Base-by-base conservation (phyloP, 2,797 vertebrate genomes). In the Pangasius mekongensis region DNA sequence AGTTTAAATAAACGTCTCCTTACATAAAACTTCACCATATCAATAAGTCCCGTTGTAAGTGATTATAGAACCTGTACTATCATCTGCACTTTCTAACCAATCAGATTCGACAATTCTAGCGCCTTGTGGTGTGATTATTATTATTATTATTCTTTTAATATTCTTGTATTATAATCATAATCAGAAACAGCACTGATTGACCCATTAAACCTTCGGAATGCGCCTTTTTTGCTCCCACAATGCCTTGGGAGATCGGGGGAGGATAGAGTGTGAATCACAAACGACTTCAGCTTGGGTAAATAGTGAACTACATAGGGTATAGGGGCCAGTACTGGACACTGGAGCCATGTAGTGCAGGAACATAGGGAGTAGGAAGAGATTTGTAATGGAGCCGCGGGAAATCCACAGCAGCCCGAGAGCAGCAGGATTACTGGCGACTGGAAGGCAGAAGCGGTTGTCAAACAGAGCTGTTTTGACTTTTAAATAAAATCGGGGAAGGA, bases 151-250 rank as follows among this genome's bases (percentile, higher is more conserved):
- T 39, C 43, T 82, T 3, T 47, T 24, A n/a, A 62, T 54, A 39
- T 33, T 36, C 2, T 7, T 36, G n/a, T 20, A 49, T 78, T n/a
- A n/a, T n/a, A n/a, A n/a, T 78, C 49, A 11, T 36, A 30, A 58
- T 56, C 30, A 62, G 36, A 36, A 54, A 54, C 64, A n/a, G 67
- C 84, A 60, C 86, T 43, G 67, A 74, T 49, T 74, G 67, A 33
- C 69, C 39, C 39, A 52, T 62, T 83, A 87, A 83, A 83, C 78
- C 43, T 56, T 52, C 27, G 80, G 86, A 83, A 87, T 83, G 67
- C 39, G 7, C 66, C 67, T 36, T 6, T n/a, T 30, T 67, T 30
- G 9, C 39, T 83, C 86, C 80, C 86, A 87, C 20, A 87, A 73
- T 87, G 77, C 86, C 11, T n/a, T 27, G 84, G 64, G 67, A 36